Evolutionary conservation across 2,797 vertebrate species (phyloP).

Genomic region (Megaceryle alcyon): DNA sequence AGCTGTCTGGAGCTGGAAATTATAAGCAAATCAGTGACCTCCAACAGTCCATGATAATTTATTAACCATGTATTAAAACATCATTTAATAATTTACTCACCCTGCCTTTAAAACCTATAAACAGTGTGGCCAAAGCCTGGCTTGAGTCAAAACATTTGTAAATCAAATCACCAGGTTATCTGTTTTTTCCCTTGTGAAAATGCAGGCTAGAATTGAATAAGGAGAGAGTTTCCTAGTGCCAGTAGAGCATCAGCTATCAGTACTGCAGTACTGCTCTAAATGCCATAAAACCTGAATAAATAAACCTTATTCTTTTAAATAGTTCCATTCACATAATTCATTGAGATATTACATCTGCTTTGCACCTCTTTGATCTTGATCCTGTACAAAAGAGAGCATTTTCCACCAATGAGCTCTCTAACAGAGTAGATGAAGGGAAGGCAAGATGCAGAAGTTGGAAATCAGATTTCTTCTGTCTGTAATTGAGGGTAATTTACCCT

Average conservation of each 20-base stretch:
- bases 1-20: slow-evolving; percentile 17
- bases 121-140: neutral
- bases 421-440: neutral
- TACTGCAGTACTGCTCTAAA: neutral
- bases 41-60: neutral
- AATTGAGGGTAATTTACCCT: neutral
- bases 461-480: slow-evolving; percentile 11
- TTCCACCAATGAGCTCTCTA: neutral
- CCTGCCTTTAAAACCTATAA: neutral
- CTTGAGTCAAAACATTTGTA: neutral
- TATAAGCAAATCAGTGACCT: neutral
- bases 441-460: neutral
- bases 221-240: neutral
- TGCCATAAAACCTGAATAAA: neutral
- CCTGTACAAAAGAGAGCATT: neutral
- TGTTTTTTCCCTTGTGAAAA: neutral
- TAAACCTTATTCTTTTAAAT: slow-evolving; percentile 4
- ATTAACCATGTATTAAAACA: slow-evolving; percentile 38
- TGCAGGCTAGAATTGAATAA: neutral
- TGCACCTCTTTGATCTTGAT: slow-evolving; percentile 38
- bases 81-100: slow-evolving; percentile 35
- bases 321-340: neutral
- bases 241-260: neutral
- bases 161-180: neutral
- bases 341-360: neutral